Evolutionary conservation across 2,888 invertebrate species (phyloP), one percentile per base, ranked within the genome.

Genomic region (Oscheius sp.): DNA sequence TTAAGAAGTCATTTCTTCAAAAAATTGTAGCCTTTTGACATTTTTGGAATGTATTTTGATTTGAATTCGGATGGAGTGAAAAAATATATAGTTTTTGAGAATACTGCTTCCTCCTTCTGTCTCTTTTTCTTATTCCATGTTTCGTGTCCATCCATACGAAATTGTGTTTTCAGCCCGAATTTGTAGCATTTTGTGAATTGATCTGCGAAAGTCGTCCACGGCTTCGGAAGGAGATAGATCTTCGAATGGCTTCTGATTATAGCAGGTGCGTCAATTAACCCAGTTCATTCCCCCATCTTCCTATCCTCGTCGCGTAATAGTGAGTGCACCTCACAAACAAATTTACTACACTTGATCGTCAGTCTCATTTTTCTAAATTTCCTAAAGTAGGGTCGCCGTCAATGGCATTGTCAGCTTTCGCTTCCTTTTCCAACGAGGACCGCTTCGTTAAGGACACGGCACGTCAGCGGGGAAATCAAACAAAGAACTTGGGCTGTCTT

Each of bases 241-340:
- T 27, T 61, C 61, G 61, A 61, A 61, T 61, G 61, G 61, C 61
- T 61, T 61, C 61, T 61, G 45, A 61, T 61, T 42, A 45, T 61
- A 23, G 27, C 61, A 61, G 61, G 61, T 61, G 27, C 29, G 61
- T 45, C 45, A 25, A 45, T 61, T 17, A 48, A 48, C 23, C 12
- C 48, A 23, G 10, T 48, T 48, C 48, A 48, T 42, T 17, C 4
- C 3, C 42, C 8, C 20, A 4, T 42, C 3, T 42, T 42, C 20
- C 20, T 20, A n/a, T 17, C 42, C 3, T 4, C 42, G n/a, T 42
- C n/a, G 37, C 12, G 15, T 17, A 25, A 27, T 25, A 27, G 29
- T 52, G 10, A 29, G 17, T 15, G 42, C 15, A 42, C 17, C 42
- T 17, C 12, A 3, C 12, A 42, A 12, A 42, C 42, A 42, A 25